Evolutionary conservation across 2,113 vertebrate species (phyloP), one percentile per base, ranked within the genome.

Genomic region (Lasiurus borealis): DNA sequence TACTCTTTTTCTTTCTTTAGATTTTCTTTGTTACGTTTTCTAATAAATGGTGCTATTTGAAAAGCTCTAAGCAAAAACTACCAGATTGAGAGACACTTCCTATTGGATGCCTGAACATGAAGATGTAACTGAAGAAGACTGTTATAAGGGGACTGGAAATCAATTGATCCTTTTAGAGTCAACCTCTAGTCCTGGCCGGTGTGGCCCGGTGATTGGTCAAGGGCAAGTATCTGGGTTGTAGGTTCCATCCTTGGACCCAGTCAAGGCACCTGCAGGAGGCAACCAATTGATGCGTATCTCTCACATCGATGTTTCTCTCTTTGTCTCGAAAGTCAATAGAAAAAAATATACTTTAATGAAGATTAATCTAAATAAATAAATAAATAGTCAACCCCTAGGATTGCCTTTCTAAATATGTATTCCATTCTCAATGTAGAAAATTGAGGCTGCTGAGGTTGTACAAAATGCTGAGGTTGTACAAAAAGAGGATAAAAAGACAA

Each of bases 41-140:
- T 48, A 75, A 15, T 86, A 82, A 69, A 76, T 25, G 19, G 57
- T 57, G 34, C 11, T 25, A 68, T 31, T 62, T 73, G 21, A 36
- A 90, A 88, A 88, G 44, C 50, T 82, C 44, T 62, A 72, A 77
- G 69, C 25, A 59, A 82, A 83, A 40, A 16, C 9, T 19, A 13
- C 75, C 36, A 76, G 34, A 44, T 23, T 44, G 15, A 12, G 68
- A 85, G 29, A 40, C 10, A 16, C 4, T 9, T 68, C 34, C 25
- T 18, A 5, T 10, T 80, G 31, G 86, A 82, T 8, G 2, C 16
- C 11, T 84, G 15, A 23, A 16, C 11, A 13, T 13, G 1, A 78
- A 66, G 6, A 5, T n/a, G 4, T 25, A 84, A 40, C 0, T 8
- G 25, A 23, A 48, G 44, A 72, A 87, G 85, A 8, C 19, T 27